A percentile compares a stretch with the other conserved stretches of the same genome.
These are phyloP conservation scores for Pseudobourletiella spinata DNA, from an alignment of 1,140 invertebrate species.

Conservation along the genomic window DNA sequence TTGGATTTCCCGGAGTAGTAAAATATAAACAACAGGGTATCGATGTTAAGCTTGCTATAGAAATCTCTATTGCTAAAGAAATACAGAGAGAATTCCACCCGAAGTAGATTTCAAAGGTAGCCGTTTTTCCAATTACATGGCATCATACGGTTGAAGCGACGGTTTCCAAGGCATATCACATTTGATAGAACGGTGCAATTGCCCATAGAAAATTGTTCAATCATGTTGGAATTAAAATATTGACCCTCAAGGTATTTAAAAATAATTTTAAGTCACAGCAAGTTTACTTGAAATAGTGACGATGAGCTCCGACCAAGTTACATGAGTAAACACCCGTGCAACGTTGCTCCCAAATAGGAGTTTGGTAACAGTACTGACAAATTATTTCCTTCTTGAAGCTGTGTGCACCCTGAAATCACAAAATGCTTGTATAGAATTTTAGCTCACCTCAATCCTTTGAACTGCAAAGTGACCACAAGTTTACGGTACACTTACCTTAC, in stretches of 20 bases:
- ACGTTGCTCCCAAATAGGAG: conserved; percentile 73
- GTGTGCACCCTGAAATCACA: not conserved
- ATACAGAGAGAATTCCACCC: too few species aligned
- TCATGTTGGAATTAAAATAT: not conserved
- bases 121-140: conserved; percentile 95
- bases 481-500: conserved; percentile 34
- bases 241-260: not conserved
- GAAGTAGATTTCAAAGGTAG: too few species aligned
- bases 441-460: not conserved
- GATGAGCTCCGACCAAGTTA: conserved; percentile 65
- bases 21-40: conserved; percentile 99
- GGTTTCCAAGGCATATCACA: conserved; percentile 77
- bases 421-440: conserved; percentile 44
- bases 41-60: too few species aligned
- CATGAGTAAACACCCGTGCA: conserved; percentile 76
- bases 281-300: conserved; percentile 55
- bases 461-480: not conserved
- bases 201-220: conserved; percentile 51
- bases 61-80: too few species aligned
- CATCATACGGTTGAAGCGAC: conserved; percentile 78
- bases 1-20: conserved; percentile 99
- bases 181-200: conserved; percentile 83
- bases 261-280: not conserved
- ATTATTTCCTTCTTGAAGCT: conserved; percentile 59
- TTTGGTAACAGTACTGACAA: conserved; percentile 94